A percentile compares a stretch with the other conserved stretches of the same genome.
phyloP scores from a whole-genome alignment of 1,140 invertebrate species.

The Penaeus chinensis region DNA sequence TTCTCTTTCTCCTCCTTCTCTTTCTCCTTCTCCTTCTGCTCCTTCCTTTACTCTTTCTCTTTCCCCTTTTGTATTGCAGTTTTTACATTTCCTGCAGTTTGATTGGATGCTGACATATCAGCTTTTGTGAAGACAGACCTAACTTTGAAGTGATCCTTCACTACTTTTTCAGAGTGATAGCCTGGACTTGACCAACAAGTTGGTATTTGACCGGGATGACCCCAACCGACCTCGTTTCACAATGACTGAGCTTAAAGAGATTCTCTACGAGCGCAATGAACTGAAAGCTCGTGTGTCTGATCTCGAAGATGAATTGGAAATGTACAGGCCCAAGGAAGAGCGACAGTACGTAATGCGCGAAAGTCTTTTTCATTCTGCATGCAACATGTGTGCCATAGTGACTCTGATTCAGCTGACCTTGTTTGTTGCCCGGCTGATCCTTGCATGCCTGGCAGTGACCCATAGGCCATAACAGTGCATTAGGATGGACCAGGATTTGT shows the following conservation, averaged over 20 bases:
- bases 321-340: slow-evolving; percentile 72
- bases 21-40: too few relatives aligned
- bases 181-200: slow-evolving; percentile 67
- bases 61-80: too few relatives aligned
- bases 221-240: slow-evolving; percentile 90
- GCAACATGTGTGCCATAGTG: slow-evolving; percentile 39
- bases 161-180: slow-evolving; percentile 50
- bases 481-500: slow-evolving; percentile 47
- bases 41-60: too few relatives aligned
- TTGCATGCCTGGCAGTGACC: slow-evolving; percentile 49
- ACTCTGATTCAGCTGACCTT: slow-evolving; percentile 37
- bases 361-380: slow-evolving; percentile 48
- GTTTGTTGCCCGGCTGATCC: slow-evolving; percentile 49
- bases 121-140: not conserved
- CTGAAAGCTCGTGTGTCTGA: slow-evolving; percentile 86
- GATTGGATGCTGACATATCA: not conserved
- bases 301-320: slow-evolving; percentile 86
- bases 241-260: slow-evolving; percentile 86
- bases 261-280: slow-evolving; percentile 89
- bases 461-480: slow-evolving; percentile 33
- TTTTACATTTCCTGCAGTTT: not conserved
- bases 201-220: slow-evolving; percentile 80
- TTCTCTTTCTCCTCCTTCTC: too few relatives aligned
- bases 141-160: not conserved
- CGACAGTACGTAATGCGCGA: slow-evolving; percentile 42